These are phyloP conservation scores for Rhinichthys osculus DNA, from an alignment of 2,797 vertebrate genomes.

Conservation along the genomic window DNA sequence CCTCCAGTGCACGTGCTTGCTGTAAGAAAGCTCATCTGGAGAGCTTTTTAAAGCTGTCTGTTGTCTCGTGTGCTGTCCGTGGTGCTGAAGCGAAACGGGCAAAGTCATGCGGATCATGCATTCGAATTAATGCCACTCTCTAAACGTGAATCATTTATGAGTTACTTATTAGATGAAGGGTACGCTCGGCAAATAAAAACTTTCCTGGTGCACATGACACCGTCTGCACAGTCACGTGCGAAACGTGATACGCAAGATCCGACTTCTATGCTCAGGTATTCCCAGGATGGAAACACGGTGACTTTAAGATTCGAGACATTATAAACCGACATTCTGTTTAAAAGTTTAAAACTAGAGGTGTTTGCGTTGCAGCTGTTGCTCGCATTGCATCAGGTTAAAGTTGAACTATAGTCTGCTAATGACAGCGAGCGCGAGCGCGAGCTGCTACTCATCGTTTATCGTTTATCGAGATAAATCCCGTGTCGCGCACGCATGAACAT, in stretches of 20 bases:
- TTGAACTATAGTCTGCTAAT: neutral
- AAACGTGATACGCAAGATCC: constrained; percentile 33
- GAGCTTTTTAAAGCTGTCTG: neutral
- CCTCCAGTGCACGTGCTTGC: constrained; percentile 12
- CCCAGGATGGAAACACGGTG: neutral
- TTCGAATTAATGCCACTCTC: neutral
- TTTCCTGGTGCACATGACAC: constrained; percentile 37
- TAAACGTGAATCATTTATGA: constrained; percentile 16
- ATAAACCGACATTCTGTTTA: neutral
- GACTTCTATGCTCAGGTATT: constrained; percentile 8
- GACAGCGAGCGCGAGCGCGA: neutral
- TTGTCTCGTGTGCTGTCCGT: constrained; percentile 8
- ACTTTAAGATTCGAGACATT: neutral
- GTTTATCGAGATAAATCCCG: neutral
- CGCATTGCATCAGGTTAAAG: constrained; percentile 36
- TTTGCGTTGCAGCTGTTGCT: constrained; percentile 46
- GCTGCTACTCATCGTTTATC: neutral
- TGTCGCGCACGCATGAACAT: neutral
- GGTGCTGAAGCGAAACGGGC: constrained; percentile 16
- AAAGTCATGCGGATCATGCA: neutral
- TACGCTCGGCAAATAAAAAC: constrained; percentile 26
- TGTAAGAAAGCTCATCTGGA: constrained; percentile 3
- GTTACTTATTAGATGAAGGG: constrained; percentile 16
- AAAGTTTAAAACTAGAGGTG: neutral
- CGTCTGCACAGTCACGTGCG: constrained; percentile 43